Conservation (phyloP, 2,797 vertebrate genomes). For the Sternotherus odoratus region DNA sequence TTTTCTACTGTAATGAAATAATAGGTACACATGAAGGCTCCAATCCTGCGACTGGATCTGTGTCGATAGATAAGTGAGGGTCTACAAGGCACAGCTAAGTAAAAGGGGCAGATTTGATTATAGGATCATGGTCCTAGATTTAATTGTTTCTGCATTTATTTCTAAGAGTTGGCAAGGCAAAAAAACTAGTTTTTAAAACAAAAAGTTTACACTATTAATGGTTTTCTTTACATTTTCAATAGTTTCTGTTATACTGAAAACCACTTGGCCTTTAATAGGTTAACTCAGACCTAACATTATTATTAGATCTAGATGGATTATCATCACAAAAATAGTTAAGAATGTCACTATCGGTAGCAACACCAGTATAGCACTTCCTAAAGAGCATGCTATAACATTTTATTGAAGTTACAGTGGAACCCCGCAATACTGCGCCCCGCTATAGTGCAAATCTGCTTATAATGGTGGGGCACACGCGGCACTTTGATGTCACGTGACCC, state of each 20-base stretch:
- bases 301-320: neutral
- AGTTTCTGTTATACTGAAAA: neutral
- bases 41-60: conserved; percentile 67
- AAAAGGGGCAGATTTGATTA: neutral
- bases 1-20: neutral
- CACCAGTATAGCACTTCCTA: neutral
- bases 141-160: neutral
- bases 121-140: neutral
- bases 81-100: conserved; percentile 51
- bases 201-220: conserved; percentile 8
- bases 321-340: neutral
- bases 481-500: too few relatives aligned
- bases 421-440: too few relatives aligned
- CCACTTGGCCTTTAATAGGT: neutral
- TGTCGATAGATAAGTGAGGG: conserved; percentile 53
- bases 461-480: too few relatives aligned
- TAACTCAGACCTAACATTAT: neutral
- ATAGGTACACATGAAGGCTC: conserved; percentile 68
- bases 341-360: neutral
- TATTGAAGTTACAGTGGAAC: too few relatives aligned
- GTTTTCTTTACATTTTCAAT: neutral
- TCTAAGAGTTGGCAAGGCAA: neutral
- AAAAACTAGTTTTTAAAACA: conserved; percentile 14
- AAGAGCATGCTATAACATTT: conserved; percentile 20
- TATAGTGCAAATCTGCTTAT: too few relatives aligned